Conservation (phyloP, 2,113 vertebrate species). For the Mellivora capensis region DNA sequence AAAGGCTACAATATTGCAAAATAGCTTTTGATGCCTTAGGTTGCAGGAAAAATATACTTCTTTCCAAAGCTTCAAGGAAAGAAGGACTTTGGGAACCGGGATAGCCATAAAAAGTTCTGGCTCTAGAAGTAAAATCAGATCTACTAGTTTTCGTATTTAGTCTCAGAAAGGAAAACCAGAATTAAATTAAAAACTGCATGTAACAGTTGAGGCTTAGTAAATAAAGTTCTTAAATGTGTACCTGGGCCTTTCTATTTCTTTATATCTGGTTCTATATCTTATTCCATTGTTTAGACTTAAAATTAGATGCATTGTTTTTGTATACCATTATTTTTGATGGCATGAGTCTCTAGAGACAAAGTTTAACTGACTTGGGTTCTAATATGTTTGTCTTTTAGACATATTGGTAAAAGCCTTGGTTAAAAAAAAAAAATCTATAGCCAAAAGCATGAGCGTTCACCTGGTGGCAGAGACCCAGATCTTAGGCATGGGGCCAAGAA, state of each 20-base stretch:
- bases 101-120: background rate
- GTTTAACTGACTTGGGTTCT: constrained; percentile 42
- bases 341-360: constrained; percentile 38
- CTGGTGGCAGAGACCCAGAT: constrained; percentile 31
- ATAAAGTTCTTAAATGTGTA: constrained; percentile 22
- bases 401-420: constrained; percentile 35
- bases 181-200: constrained; percentile 30
- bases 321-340: constrained; percentile 37
- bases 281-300: constrained; percentile 50
- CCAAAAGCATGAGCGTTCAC: constrained; percentile 22
- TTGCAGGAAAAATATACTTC: constrained; percentile 6
- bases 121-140: constrained; percentile 16
- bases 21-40: background rate
- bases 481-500: constrained; percentile 48
- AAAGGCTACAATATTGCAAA: background rate
- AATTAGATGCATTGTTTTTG: constrained; percentile 44
- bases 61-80: constrained; percentile 22
- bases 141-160: background rate
- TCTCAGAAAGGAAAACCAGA: background rate
- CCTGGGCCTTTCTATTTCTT: background rate
- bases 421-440: constrained; percentile 35
- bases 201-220: constrained; percentile 17
- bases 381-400: constrained; percentile 11
- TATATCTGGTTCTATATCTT: constrained; percentile 34
- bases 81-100: background rate